phyloP scores from a whole-genome alignment of 2,888 invertebrate genomes.

The Nomada lathburiana region DNA sequence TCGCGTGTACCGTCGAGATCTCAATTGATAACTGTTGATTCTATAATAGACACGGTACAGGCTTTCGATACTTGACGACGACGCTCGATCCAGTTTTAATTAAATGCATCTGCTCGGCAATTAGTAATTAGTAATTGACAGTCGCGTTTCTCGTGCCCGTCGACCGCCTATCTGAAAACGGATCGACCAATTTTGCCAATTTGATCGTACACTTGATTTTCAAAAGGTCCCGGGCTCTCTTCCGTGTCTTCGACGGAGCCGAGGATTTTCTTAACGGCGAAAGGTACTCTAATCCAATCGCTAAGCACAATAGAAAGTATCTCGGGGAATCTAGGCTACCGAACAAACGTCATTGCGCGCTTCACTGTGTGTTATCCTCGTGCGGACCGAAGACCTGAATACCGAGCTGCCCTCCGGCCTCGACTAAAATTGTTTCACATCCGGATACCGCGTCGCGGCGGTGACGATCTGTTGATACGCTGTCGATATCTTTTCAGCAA shows the following conservation, averaged over 20 bases:
- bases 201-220: constrained; percentile 45
- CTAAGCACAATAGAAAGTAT: constrained; percentile 81
- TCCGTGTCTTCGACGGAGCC: constrained; percentile 8
- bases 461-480: constrained; percentile 33
- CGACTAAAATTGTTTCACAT: constrained; percentile 61
- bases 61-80: neutral
- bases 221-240: constrained; percentile 38
- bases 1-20: neutral
- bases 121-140: constrained; percentile 24
- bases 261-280: constrained; percentile 66
- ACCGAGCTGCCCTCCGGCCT: constrained; percentile 58
- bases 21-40: neutral
- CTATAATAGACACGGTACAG: neutral
- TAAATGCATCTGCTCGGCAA: constrained; percentile 5
- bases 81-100: constrained; percentile 6
- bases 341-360: constrained; percentile 54
- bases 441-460: constrained; percentile 33
- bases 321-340: constrained; percentile 77
- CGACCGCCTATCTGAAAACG: neutral
- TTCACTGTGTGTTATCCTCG: constrained; percentile 10
- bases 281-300: constrained; percentile 76
- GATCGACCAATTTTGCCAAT: constrained; percentile 46
- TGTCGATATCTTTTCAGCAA: constrained; percentile 27
- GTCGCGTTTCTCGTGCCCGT: constrained; percentile 18
- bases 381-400: constrained; percentile 73